Conservation (phyloP, 2,888 invertebrate species). For the Clivina fossor region DNA sequence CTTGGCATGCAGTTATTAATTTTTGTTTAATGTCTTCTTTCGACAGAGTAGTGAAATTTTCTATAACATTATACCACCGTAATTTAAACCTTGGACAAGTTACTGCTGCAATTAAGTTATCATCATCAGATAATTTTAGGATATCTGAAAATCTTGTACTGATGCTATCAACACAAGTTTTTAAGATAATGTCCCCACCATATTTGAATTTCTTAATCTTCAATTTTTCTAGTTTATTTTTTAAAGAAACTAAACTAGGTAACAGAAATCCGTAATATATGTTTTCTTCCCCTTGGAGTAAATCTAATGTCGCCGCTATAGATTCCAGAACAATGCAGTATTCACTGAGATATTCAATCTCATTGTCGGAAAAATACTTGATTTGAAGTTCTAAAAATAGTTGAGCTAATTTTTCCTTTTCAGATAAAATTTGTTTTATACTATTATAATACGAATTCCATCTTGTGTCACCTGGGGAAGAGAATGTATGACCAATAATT, state of each 20-base stretch:
- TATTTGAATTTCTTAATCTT: background rate
- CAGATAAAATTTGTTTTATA: slow-evolving; percentile 33
- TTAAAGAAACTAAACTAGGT: slow-evolving; percentile 18
- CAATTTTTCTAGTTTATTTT: slow-evolving; percentile 11
- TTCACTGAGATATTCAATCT: slow-evolving; percentile 27
- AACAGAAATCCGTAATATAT: slow-evolving; percentile 22
- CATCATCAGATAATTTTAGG: background rate
- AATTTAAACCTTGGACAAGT: slow-evolving; percentile 1
- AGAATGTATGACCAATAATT: slow-evolving; percentile 4
- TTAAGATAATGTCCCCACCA: background rate
- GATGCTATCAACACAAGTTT: background rate
- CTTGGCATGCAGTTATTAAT: slow-evolving; percentile 2
- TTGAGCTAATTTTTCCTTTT: slow-evolving; percentile 23
- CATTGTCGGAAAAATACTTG: background rate
- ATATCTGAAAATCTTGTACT: background rate
- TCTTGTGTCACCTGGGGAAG: slow-evolving; percentile 35
- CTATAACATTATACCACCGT: slow-evolving; percentile 3
- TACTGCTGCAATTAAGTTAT: slow-evolving; percentile 8
- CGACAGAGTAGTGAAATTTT: background rate
- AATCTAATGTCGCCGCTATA: slow-evolving; percentile 28
- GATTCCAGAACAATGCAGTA: slow-evolving; percentile 31
- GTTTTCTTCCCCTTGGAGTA: slow-evolving; percentile 36
- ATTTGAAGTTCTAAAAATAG: slow-evolving; percentile 21
- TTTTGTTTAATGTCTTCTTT: background rate
- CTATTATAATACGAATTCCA: slow-evolving; percentile 36